Base-by-base conservation (phyloP, 2,797 vertebrate genomes). In the Benthosema pterotum region DNA sequence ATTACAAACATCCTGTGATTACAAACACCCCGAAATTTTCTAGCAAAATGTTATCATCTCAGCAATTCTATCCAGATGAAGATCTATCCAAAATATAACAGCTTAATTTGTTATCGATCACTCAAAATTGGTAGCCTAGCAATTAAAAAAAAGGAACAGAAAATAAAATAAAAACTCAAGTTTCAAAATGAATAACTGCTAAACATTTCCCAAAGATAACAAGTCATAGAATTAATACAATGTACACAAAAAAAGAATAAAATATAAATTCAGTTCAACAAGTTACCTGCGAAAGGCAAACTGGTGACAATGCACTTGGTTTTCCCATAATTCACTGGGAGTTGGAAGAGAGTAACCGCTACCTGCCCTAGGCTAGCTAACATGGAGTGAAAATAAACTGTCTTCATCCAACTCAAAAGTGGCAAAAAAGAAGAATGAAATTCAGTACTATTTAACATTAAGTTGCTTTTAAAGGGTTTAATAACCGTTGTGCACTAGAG, bases 1-100 rank as follows among this genome's bases (percentile, higher is more conserved):
- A 93, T 92, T 93, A 92, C 90, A 93, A 93, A 93, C 83, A 88
- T 92, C 87, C 72, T 87, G 82, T 75, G 84, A 92, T 91, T 93
- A 89, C 80, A 92, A 91, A 92, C 86, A 91, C 88, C 87, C 88
- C 88, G 74, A 87, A 86, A 80, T 86, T 71, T 74, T 80, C 82
- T 88, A 89, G 73, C 79, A 38, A 88, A 85, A 83, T 42, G 70
- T 84, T 68, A 80, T 80, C 42, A 65, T 85, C 82, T 83, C 58
- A 64, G 69, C 48, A 79, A 74, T 77, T 75, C 56, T 66, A 71
- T 77, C 59, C 72, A 71, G 72, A 86, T 82, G 70, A 77, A 82
- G 72, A 88, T 69, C 77, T 84, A 87, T 80, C 80, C 62, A 87
- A 91, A 90, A 92, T 85, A 89, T 85, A 79, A 91, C 74, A 89